Evolutionary conservation across 2,888 invertebrate species (phyloP).

Genomic region (Homarus gammarus): DNA sequence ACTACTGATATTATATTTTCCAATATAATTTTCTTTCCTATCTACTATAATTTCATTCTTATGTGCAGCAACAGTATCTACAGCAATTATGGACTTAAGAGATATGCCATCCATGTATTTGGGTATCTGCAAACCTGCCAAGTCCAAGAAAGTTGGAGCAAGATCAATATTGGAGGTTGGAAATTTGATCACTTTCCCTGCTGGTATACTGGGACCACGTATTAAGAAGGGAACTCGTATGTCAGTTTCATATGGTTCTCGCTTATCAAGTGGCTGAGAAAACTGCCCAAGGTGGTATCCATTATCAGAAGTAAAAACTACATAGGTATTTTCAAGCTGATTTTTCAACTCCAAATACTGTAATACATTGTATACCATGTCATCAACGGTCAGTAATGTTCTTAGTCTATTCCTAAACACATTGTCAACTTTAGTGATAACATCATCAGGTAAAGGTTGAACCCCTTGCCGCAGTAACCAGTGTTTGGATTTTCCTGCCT

Average conservation of each 20-base stretch:
- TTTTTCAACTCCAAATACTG: constrained; percentile 81
- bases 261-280: constrained; percentile 91
- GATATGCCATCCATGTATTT: constrained; percentile 84
- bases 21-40: not conserved
- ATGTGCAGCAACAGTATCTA: not conserved
- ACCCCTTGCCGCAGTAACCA: constrained; percentile 89
- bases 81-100: constrained; percentile 78
- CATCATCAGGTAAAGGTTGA: constrained; percentile 83
- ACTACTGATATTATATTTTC: constrained; percentile 2
- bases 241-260: constrained; percentile 94
- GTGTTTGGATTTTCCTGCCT: constrained; percentile 86
- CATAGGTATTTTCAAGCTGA: constrained; percentile 86
- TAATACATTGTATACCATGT: constrained; percentile 86
- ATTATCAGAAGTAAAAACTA: constrained; percentile 93
- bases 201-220: constrained; percentile 85
- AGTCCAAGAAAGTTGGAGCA: constrained; percentile 88
- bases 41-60: not conserved
- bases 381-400: constrained; percentile 91
- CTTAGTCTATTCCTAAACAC: constrained; percentile 88
- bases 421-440: constrained; percentile 84
- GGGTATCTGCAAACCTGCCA: constrained; percentile 83
- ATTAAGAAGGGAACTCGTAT: constrained; percentile 90
- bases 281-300: constrained; percentile 95
- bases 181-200: constrained; percentile 79
- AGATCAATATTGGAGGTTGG: constrained; percentile 89